Percentiles rank a stretch among this genome's conserved stretches.
Conservation (phyloP, 2,113 vertebrate species). For the Solea solea region DNA sequence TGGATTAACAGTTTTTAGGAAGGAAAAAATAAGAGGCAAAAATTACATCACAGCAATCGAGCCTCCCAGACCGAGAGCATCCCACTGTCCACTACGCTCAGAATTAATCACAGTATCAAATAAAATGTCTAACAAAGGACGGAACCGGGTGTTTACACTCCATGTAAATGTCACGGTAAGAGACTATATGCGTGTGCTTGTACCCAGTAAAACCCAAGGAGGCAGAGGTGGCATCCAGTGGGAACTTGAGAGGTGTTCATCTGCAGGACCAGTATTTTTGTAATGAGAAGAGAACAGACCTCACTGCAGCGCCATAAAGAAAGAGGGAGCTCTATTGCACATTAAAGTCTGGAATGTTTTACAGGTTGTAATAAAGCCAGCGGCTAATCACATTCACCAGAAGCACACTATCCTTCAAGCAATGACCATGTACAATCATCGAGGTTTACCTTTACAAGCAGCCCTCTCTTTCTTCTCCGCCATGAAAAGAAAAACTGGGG, state of each 20-base stretch:
- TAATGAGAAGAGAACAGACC: slow-evolving; percentile 70
- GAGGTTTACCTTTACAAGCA: slow-evolving; percentile 59
- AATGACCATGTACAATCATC: slow-evolving; percentile 54
- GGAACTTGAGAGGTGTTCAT: slow-evolving; percentile 61
- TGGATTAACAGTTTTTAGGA: no score
- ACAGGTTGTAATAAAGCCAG: slow-evolving; percentile 76
- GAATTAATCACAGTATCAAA: slow-evolving; percentile 3
- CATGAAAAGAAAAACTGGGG: background rate
- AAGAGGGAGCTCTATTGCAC: slow-evolving; percentile 67
- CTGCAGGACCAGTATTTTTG: slow-evolving; percentile 76
- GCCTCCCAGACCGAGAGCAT: no score
- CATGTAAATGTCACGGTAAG: slow-evolving; percentile 71
- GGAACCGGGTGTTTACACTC: slow-evolving; percentile 66
- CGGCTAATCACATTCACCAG: slow-evolving; percentile 75
- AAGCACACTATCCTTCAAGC: slow-evolving; percentile 64
- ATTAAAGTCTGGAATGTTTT: slow-evolving; percentile 80
- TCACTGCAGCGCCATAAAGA: slow-evolving; percentile 75
- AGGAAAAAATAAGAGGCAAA: no score
- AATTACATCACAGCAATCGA: no score
- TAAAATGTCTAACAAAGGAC: slow-evolving; percentile 29
- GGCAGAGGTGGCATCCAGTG: slow-evolving; percentile 29
- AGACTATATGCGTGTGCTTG: slow-evolving; percentile 70
- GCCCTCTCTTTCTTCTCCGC: slow-evolving; percentile 5
- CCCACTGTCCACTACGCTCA: no score
- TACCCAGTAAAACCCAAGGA: slow-evolving; percentile 56